Evolutionary conservation across 2,888 invertebrate genomes (phyloP).

Genomic region (Harmothoe impar): DNA sequence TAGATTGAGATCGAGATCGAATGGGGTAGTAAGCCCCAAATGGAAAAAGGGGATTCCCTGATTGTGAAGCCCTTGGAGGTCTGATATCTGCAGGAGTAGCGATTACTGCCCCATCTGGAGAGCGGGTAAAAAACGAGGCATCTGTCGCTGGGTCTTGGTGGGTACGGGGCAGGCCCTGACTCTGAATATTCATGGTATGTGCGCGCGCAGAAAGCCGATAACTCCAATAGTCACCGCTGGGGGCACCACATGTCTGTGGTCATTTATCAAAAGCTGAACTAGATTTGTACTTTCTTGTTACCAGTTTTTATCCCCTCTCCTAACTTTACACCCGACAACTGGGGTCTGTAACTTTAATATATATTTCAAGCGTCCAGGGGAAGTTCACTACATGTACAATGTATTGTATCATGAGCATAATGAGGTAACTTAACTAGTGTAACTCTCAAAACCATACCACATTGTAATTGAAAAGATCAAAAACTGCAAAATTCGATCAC

Average conservation of each 20-base stretch:
- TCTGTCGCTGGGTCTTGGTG: slow-evolving; percentile 37
- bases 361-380: too few relatives aligned
- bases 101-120: slow-evolving; percentile 49
- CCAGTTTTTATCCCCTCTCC: not conserved
- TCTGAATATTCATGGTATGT: slow-evolving; percentile 62
- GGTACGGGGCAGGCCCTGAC: slow-evolving; percentile 27
- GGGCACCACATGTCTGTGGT: slow-evolving; percentile 29
- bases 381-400: too few relatives aligned
- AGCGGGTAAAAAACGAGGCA: slow-evolving; percentile 30
- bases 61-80: not conserved
- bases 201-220: slow-evolving; percentile 57
- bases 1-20: not conserved
- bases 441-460: too few relatives aligned
- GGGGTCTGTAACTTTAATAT: not conserved
- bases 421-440: too few relatives aligned
- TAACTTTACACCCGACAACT: not conserved
- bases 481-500: too few relatives aligned
- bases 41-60: not conserved
- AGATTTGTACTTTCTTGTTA: not conserved
- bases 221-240: slow-evolving; percentile 51
- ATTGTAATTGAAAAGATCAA: too few relatives aligned
- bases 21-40: not conserved
- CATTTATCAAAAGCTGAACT: slow-evolving; percentile 35
- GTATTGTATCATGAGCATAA: too few relatives aligned
- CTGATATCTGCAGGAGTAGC: not conserved